These are phyloP conservation scores for Orestias chungarensis DNA, from an alignment of 2,797 vertebrate species.

Conservation along the genomic window DNA sequence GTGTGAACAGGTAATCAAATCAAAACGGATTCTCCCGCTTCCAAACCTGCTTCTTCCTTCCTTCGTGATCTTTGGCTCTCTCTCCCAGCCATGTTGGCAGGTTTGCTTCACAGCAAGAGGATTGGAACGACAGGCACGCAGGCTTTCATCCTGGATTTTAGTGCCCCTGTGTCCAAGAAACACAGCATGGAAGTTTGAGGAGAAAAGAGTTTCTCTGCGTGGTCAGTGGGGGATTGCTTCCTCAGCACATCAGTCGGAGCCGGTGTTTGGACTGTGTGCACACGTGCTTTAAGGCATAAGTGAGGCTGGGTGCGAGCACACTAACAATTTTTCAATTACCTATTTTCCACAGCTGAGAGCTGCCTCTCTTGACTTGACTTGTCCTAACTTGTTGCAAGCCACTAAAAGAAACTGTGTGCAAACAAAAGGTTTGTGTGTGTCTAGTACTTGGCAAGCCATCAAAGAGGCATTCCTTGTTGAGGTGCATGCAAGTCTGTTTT, in stretches of 20 bases:
- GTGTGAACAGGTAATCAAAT: slow-evolving; percentile 53
- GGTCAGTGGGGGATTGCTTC: slow-evolving; percentile 66
- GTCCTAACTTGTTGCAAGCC: slow-evolving; percentile 41
- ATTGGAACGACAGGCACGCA: slow-evolving; percentile 24
- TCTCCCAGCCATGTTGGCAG: slow-evolving; percentile 11
- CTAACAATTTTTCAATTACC: slow-evolving; percentile 75
- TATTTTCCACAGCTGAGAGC: slow-evolving; percentile 63
- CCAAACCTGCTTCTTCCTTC: slow-evolving; percentile 18
- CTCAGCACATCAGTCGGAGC: slow-evolving; percentile 72
- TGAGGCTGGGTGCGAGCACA: slow-evolving; percentile 33
- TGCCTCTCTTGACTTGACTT: slow-evolving; percentile 58
- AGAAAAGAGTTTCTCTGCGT: slow-evolving; percentile 57
- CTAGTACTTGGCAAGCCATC: slow-evolving; percentile 17
- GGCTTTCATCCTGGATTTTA: slow-evolving; percentile 50
- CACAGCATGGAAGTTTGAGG: slow-evolving; percentile 49
- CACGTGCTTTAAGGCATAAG: slow-evolving; percentile 38
- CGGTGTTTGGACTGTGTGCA: slow-evolving; percentile 27
- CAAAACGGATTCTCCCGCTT: slow-evolving; percentile 6
- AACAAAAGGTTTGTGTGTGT: slow-evolving; percentile 16
- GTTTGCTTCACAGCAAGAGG: slow-evolving; percentile 29
- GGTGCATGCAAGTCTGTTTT: slow-evolving; percentile 48
- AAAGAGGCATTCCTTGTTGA: slow-evolving; percentile 39
- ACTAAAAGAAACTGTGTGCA: slow-evolving; percentile 33
- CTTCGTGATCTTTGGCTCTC: slow-evolving; percentile 34
- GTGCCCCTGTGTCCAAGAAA: slow-evolving; percentile 57